Evolutionary conservation across 1,140 invertebrate genomes (phyloP).

Genomic region (Aphaenogaster rudis): DNA sequence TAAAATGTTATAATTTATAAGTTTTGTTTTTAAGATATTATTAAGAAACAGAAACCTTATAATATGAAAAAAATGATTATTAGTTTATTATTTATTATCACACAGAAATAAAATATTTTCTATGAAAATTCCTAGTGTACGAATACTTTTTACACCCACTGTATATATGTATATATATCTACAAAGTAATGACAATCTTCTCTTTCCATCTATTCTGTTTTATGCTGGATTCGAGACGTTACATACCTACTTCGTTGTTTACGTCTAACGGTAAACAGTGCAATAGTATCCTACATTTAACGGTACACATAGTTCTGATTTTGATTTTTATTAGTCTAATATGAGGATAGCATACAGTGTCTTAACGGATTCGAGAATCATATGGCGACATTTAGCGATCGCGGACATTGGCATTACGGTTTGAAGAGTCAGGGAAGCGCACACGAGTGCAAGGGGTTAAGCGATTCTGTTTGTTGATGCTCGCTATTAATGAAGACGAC

Average conservation of each 20-base stretch:
- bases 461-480: constrained; percentile 8
- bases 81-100: no score
- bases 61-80: no score
- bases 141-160: no score
- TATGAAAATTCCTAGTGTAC: no score
- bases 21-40: no score
- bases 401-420: not conserved
- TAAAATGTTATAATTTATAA: no score
- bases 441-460: constrained; percentile 24
- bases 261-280: constrained; percentile 31
- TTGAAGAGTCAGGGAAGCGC: not conserved
- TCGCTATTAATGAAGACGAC: constrained; percentile 37
- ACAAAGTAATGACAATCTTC: not conserved
- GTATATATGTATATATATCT: not conserved
- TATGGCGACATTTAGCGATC: constrained; percentile 25
- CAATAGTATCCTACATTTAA: constrained; percentile 35
- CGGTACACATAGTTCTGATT: constrained; percentile 35
- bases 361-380: constrained; percentile 36
- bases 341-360: constrained; percentile 1
- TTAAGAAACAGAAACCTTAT: no score
- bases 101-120: no score
- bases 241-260: not conserved
- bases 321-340: constrained; percentile 38
- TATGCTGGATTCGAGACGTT: not conserved
- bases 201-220: not conserved